Base-by-base conservation (phyloP, 2,888 invertebrate genomes). In the Pterostichus niger region DNA sequence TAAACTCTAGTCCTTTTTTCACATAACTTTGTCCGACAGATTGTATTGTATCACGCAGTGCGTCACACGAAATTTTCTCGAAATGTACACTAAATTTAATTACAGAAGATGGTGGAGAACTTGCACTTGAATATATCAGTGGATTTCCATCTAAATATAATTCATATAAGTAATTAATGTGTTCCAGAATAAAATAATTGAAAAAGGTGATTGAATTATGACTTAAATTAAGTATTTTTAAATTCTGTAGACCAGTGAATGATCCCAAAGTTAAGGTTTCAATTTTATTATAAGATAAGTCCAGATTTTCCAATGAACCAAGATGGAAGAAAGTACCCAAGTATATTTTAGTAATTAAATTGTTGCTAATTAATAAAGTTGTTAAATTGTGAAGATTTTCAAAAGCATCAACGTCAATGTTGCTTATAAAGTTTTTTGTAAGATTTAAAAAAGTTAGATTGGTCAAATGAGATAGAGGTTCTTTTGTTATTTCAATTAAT, bases 71-170 rank as follows among this genome's bases (percentile, higher is more conserved):
- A 11, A 59, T 59, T 59, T 59, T 59, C 9, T 10, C 11, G 11
- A 59, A 24, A 17, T 59, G 17, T 10, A 59, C 0, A 24, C 59
- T 31, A 3, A 40, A 59, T 5, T 59, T 6, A 10, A 31, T 31
- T 6, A 24, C 31, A 10, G 5, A 52, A 9, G 9, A 17, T 31
- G 24, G 31, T 24, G 5, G 6, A 40, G 1, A 2, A 40, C 6
- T 40, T 24, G 6, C 4, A 15, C 13, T 17, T 9, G 17, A 1
- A 11, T 15, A 10, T 24, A 59, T 11, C 24, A 59, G 24, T 9
- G 68, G 68, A 44, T 71, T 71, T 44, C 31, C 44, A 17, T 44
- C 17, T 10, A 71, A 6, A 44, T 44, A 44, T 44, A 71, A 44
- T 10, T 40, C 15, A 13, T 17, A 6, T 71, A 71, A 11, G 10